Evolutionary conservation across 1,140 invertebrate species (phyloP), one percentile per base, ranked within the genome.

Genomic region (Papilio helenus): DNA sequence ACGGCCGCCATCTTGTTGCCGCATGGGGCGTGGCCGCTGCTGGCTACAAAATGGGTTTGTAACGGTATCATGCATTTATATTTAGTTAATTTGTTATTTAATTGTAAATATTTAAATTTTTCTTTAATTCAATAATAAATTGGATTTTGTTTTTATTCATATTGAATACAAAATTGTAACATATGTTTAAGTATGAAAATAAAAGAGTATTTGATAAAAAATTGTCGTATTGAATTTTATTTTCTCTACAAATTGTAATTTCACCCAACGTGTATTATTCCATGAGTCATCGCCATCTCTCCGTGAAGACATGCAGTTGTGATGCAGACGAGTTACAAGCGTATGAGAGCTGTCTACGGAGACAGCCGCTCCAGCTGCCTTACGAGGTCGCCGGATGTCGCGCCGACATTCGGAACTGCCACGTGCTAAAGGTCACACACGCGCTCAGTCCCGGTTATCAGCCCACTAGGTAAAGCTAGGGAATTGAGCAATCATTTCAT

Each of bases 1-100:
- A 88, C 88, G 90, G 93, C 92, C 93, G 93, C 93, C 93, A 94
- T 94, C 91, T 94, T 94, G 91, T 88, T 88, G 93, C 90, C 91
- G 86, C 89, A 26, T 85, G 89, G 88, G 90, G 87, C 91, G 90
- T 83, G 91, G 88, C 86, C 89, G 89, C 89, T 84, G 88, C 87
- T 89, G 88, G 80, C 90, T 87, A 89, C 89, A 84, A 88, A 86
- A 90, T 93, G 92, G 93, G 93, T 94, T 94, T 93, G 93, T 94
- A 94, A 94, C 91, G 88, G 93, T 94, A 94, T 94, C 92, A 87
- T 93, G 92, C 90, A 93, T 93, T 94, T 92, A 90, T 92, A 90
- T 86, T 91, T 94, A 90, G 85, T 90, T 89, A 79, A 88, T 83
- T 85, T 86, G 80, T 81, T 81, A 82, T 83, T 87, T 83, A 88